Conservation (phyloP, 2,888 invertebrate genomes). For the Syrphus vitripennis region DNA sequence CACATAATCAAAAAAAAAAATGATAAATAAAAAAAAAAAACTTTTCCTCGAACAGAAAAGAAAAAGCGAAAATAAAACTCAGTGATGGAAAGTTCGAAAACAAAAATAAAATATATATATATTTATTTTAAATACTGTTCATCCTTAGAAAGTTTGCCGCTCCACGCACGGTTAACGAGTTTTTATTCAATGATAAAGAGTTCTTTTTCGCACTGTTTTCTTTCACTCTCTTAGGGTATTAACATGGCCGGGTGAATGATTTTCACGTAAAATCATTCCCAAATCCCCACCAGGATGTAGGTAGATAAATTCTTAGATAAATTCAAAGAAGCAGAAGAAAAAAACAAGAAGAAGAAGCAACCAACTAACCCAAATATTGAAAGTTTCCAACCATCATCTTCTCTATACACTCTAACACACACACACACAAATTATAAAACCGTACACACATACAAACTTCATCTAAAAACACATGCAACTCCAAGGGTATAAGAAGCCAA, state of each 20-base stretch:
- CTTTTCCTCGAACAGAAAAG: neutral
- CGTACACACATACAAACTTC: neutral
- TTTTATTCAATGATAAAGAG: constrained; percentile 37
- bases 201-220: constrained; percentile 13
- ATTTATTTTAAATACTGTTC: constrained; percentile 7
- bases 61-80: neutral
- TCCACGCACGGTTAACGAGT: constrained; percentile 27
- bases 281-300: constrained; percentile 31
- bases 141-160: constrained; percentile 19
- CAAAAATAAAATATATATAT: constrained; percentile 49
- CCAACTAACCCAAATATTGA: constrained; percentile 59
- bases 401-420: neutral
- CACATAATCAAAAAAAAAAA: neutral
- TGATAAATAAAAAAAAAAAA: neutral
- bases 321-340: constrained; percentile 20
- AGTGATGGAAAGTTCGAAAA: constrained; percentile 17
- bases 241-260: neutral
- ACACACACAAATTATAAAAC: constrained; percentile 2
- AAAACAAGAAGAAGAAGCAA: constrained; percentile 26
- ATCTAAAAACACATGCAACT: constrained; percentile 18
- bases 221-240: neutral
- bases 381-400: constrained; percentile 51
- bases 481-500: constrained; percentile 25
- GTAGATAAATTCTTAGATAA: constrained; percentile 41
- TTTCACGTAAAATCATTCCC: constrained; percentile 46